Evolutionary conservation across 2,797 vertebrate species (phyloP).

Genomic region (Hyperoplus lanceolatus): DNA sequence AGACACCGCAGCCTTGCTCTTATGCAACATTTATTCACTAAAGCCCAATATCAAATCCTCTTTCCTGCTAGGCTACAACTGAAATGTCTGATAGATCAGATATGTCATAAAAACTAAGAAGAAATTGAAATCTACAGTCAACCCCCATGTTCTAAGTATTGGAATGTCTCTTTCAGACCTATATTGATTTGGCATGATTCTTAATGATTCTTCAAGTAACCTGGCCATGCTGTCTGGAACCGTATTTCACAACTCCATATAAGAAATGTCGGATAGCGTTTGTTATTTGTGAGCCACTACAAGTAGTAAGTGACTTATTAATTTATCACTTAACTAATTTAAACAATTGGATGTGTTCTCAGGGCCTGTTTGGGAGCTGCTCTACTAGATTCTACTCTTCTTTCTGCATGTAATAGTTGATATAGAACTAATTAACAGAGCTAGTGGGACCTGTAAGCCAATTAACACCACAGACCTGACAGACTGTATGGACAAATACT

Average conservation of each 20-base stretch:
- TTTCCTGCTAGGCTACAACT: not conserved
- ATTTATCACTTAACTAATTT: not conserved
- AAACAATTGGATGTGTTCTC: not conserved
- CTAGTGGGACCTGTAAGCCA: slow-evolving; percentile 1
- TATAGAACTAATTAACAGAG: slow-evolving; percentile 16
- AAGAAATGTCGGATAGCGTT: not conserved
- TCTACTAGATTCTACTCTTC: not conserved
- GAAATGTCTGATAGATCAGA: not conserved
- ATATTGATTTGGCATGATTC: not conserved
- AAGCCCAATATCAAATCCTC: not conserved
- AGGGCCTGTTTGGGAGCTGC: not conserved
- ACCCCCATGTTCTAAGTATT: not conserved
- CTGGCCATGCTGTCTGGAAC: not conserved
- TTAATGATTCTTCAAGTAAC: not conserved
- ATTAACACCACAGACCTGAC: slow-evolving; percentile 7
- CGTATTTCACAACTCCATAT: not conserved
- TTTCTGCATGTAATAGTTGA: not conserved
- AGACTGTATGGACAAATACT: slow-evolving; percentile 51
- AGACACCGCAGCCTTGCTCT: not conserved
- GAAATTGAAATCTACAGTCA: not conserved
- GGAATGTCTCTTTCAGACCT: not conserved
- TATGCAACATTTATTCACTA: not conserved
- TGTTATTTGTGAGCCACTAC: not conserved
- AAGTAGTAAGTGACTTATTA: not conserved
- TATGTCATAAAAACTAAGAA: not conserved